Evolutionary conservation across 2,888 invertebrate genomes (phyloP), one percentile per base, ranked within the genome.

Genomic region (Ecdyonurus torrentis): DNA sequence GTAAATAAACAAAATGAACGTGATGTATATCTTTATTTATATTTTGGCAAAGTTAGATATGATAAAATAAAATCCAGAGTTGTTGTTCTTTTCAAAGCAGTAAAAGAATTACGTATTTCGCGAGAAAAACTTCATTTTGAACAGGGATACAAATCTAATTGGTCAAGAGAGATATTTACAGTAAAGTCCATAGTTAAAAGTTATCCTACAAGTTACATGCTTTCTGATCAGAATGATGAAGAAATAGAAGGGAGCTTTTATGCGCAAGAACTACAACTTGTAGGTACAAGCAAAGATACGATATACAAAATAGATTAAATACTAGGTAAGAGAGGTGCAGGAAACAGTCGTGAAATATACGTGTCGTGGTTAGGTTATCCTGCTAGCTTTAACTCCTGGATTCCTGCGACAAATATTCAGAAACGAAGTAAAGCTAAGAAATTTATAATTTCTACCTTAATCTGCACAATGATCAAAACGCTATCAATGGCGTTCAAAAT

Each of bases 351-450:
- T 25, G 61, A 65, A 59, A 20, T 67, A 15, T 53, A 68, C 18
- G 69, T 70, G 25, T 67, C 66, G 60, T 71, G 70, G 69, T 58
- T 61, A 52, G 69, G 68, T 5, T 70, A 69, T 61, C 66, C 68
- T 1, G 18, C 61, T 7, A 65, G 65, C 25, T 68, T 69, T 53
- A 69, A 69, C 59, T 64, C 64, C 23, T 70, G 69, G 67, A 63
- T 67, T 10, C 59, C n/a, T n/a, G 25, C 10, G n/a, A n/a, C n/a
- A n/a, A n/a, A n/a, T n/a, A n/a, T n/a, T n/a, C n/a, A n/a, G n/a
- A n/a, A n/a, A n/a, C n/a, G n/a, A n/a, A n/a, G n/a, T n/a, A n/a
- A n/a, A n/a, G n/a, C n/a, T n/a, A n/a, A n/a, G n/a, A n/a, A 52
- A 66, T 61, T 15, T 50, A 66, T n/a, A 65, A 67, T 10, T 69